Percentiles rank a stretch among this genome's conserved stretches.
These are phyloP conservation scores for Lithophane semibrunnea DNA, from an alignment of 2,888 invertebrate genomes.

Conservation along the genomic window DNA sequence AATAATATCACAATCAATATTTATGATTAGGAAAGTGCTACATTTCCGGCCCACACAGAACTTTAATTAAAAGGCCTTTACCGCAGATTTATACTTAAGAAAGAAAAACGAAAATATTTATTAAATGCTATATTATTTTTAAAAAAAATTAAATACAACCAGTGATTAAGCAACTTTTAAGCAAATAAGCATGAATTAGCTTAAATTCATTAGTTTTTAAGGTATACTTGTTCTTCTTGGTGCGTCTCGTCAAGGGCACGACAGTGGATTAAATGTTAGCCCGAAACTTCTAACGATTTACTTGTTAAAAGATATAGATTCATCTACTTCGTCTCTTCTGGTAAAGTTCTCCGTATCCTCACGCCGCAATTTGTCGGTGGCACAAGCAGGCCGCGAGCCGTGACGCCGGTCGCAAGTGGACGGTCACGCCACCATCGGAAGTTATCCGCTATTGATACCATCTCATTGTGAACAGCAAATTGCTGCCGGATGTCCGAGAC, in stretches of 20 bases:
- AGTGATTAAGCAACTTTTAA: too few species aligned
- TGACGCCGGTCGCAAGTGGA: conserved; percentile 88
- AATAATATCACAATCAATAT: conserved; percentile 40
- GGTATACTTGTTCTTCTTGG: too few species aligned
- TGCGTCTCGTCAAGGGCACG: too few species aligned
- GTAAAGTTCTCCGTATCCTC: conserved; percentile 22
- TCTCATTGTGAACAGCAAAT: conserved; percentile 88
- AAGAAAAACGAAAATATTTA: too few species aligned
- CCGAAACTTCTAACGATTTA: too few species aligned
- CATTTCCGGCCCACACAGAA: neutral
- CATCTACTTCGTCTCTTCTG: neutral
- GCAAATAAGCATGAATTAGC: too few species aligned
- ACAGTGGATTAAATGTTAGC: too few species aligned
- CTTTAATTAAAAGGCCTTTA: conserved; percentile 5
- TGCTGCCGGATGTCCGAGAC: conserved; percentile 88
- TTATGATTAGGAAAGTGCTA: conserved; percentile 13
- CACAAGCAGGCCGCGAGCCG: conserved; percentile 76
- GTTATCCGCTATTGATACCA: conserved; percentile 89
- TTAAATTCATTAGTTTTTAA: too few species aligned
- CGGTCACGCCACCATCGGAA: conserved; percentile 86
- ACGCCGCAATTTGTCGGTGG: conserved; percentile 16
- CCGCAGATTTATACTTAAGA: neutral
- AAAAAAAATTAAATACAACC: too few species aligned
- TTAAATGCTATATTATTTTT: too few species aligned
- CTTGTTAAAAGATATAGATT: neutral